A percentile compares a stretch with the other conserved stretches of the same genome.
Conservation (phyloP, 2,113 vertebrate genomes). For the Galeopterus variegatus region DNA sequence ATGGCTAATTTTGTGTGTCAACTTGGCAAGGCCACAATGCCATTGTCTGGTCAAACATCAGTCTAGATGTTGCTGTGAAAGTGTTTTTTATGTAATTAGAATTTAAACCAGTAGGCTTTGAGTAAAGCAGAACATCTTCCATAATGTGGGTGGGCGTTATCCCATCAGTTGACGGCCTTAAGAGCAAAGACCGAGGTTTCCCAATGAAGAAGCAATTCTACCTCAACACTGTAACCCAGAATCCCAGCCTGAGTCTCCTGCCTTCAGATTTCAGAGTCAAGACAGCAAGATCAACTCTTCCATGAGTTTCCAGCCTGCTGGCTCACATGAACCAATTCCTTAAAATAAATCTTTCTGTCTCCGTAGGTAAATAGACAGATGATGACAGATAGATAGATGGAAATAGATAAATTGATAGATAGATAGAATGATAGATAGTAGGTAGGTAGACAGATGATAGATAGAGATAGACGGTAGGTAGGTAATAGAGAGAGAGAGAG, state of each 20-base stretch:
- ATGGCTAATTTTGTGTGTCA: not conserved
- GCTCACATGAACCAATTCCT: not conserved
- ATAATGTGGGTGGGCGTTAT: too few species aligned
- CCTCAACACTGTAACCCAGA: not conserved
- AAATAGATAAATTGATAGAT: too few species aligned
- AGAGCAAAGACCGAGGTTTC: not conserved
- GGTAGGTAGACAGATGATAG: too few species aligned
- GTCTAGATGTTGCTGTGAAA: not conserved
- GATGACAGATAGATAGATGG: too few species aligned
- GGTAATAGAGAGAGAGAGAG: too few species aligned
- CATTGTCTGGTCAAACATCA: not conserved
- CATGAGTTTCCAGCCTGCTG: not conserved
- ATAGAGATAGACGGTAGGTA: too few species aligned
- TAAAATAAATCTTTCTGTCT: not conserved
- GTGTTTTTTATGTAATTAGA: not conserved
- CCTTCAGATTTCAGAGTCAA: not conserved
- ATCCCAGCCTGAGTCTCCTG: not conserved
- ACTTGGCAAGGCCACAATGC: not conserved
- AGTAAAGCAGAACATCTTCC: not conserved
- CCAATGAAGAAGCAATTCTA: not conserved
- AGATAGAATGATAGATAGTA: too few species aligned
- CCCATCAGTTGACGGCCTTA: not conserved
- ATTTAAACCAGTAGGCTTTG: not conserved
- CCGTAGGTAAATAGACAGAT: not conserved
- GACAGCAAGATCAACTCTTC: not conserved